phyloP scores from a whole-genome alignment of 2,113 vertebrate species.

The Athene cunicularia region DNA sequence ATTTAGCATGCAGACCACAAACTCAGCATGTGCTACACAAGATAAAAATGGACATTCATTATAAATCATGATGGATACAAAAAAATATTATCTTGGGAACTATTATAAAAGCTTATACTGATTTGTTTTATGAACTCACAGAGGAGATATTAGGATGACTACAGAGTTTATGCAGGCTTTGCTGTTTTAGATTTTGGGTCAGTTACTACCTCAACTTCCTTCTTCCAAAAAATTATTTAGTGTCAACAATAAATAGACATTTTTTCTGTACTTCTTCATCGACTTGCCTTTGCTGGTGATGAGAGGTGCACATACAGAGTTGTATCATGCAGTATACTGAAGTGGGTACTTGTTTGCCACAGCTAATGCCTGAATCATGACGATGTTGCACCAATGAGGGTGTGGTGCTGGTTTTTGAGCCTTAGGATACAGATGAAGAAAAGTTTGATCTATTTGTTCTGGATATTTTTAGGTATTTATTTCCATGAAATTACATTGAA shows the following conservation, averaged over 20 bases:
- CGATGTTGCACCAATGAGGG: rapidly evolving
- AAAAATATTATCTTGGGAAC: not conserved
- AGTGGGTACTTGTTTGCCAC: not conserved
- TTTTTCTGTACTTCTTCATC: not conserved
- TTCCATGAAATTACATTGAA: not conserved
- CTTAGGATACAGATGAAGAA: not conserved
- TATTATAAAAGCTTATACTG: not conserved
- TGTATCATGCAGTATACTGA: not conserved
- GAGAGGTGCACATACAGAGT: not conserved
- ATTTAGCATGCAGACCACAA: not conserved
- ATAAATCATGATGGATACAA: not conserved
- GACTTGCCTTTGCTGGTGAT: not conserved
- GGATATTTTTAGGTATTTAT: not conserved
- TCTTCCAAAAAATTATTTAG: not conserved
- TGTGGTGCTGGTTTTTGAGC: not conserved
- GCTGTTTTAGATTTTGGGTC: not conserved
- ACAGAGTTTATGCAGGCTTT: not conserved
- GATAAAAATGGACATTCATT: not conserved
- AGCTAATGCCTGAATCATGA: not conserved
- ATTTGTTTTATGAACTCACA: not conserved
- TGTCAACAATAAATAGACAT: not conserved
- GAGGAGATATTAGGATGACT: not conserved
- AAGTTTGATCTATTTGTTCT: not conserved
- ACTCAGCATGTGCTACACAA: not conserved
- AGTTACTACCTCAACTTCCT: not conserved